Conservation (phyloP, 2,113 vertebrate genomes). For the Hymenochirus boettgeri region DNA sequence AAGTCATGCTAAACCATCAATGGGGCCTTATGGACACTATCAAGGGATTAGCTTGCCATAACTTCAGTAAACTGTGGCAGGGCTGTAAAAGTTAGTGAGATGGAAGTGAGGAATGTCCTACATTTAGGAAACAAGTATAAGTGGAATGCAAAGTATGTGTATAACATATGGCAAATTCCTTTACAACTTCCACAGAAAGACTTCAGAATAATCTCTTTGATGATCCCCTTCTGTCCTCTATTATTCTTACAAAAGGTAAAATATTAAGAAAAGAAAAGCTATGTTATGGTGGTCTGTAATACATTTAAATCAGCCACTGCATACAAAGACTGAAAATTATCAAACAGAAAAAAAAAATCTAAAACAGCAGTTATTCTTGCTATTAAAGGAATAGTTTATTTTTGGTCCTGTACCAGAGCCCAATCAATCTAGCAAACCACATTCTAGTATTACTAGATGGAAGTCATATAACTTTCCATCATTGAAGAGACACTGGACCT, state of each 20-base stretch:
- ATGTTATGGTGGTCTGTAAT: no score
- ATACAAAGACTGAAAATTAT: no score
- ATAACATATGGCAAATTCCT: constrained; percentile 43
- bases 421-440: no score
- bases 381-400: no score
- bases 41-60: constrained; percentile 37
- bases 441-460: no score
- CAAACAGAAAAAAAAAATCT: no score
- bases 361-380: no score
- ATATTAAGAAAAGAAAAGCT: no score
- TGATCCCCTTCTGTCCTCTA: constrained; percentile 27
- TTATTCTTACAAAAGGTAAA: constrained; percentile 32
- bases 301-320: no score
- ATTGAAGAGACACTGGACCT: no score
- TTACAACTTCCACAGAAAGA: constrained; percentile 20
- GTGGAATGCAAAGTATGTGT: constrained; percentile 39
- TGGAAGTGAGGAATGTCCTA: constrained; percentile 36
- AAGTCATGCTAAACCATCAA: constrained; percentile 21
- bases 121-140: constrained; percentile 35
- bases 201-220: constrained; percentile 24
- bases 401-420: no score
- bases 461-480: no score
- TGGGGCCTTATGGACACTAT: constrained; percentile 41
- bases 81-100: constrained; percentile 34
- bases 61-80: constrained; percentile 30